Evolutionary conservation across 30 jellyfish, hydroid and myxozoan genomes (phyloP).

Genomic region (Chironex yamaguchii): DNA sequence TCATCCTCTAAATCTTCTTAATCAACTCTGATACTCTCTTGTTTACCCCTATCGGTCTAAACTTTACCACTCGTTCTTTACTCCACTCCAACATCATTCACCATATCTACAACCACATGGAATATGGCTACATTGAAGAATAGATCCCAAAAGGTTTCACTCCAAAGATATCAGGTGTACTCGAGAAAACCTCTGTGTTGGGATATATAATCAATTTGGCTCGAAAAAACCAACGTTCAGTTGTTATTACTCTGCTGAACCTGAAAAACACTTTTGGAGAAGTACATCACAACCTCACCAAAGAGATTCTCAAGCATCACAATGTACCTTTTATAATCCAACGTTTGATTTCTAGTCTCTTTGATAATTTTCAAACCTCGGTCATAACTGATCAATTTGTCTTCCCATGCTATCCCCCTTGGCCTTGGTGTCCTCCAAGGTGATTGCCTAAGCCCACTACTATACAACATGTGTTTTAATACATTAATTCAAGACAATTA

Average conservation of each 20-base stretch:
- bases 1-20: slow-evolving; percentile 1
- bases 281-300: slow-evolving; percentile 4
- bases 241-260: not conserved
- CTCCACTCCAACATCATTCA: too few relatives aligned
- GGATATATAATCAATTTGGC: too few relatives aligned
- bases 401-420: slow-evolving; percentile 22
- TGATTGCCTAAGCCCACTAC: slow-evolving; percentile 25
- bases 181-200: too few relatives aligned
- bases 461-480: slow-evolving; percentile 4
- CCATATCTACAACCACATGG: too few relatives aligned
- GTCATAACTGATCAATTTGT: not conserved
- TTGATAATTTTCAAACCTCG: not conserved
- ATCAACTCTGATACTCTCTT: too few relatives aligned
- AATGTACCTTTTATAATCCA: not conserved
- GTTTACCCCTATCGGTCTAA: too few relatives aligned
- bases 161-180: too few relatives aligned
- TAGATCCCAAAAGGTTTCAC: too few relatives aligned
- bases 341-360: slow-evolving; percentile 1
- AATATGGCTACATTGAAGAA: too few relatives aligned
- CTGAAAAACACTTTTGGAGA: slow-evolving; percentile 16
- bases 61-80: too few relatives aligned
- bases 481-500: too few relatives aligned
- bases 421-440: slow-evolving; percentile 44
- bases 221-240: slow-evolving; percentile 1
- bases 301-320: not conserved